A percentile compares a stretch with the other conserved stretches of the same genome.
Evolutionary conservation across 2,113 vertebrate genomes (phyloP).

Genomic region (Corvus moneduloides): DNA sequence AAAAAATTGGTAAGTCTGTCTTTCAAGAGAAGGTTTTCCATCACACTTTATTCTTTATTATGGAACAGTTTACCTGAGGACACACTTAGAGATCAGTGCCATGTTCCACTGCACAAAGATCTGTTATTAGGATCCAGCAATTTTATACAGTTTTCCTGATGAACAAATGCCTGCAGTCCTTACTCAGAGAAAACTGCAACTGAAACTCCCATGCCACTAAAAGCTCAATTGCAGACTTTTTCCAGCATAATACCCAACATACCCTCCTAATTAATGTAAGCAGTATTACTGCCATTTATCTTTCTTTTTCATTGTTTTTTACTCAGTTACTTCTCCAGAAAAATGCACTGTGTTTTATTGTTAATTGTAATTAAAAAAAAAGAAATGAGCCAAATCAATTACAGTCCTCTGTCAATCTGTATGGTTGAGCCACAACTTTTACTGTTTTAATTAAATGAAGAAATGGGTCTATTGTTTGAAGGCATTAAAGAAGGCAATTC

Average conservation of each 20-base stretch:
- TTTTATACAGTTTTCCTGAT: slow-evolving; percentile 12
- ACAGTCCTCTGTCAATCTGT: slow-evolving; percentile 45
- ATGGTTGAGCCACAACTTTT: slow-evolving; percentile 63
- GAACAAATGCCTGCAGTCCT: background rate
- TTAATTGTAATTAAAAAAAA: slow-evolving; percentile 48
- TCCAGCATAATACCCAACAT: slow-evolving; percentile 18
- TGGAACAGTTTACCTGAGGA: background rate
- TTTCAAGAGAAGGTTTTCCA: background rate
- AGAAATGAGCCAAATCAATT: slow-evolving; percentile 72
- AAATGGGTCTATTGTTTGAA: slow-evolving; percentile 71
- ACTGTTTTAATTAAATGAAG: slow-evolving; percentile 80
- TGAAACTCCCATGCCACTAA: background rate
- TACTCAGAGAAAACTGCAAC: background rate
- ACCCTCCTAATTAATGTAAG: slow-evolving; percentile 38
- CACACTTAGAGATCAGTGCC: background rate
- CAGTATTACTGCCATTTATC: slow-evolving; percentile 28
- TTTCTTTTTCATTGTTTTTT: slow-evolving; percentile 53
- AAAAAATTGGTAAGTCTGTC: background rate
- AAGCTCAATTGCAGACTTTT: background rate
- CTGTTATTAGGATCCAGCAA: background rate
- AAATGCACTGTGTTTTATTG: slow-evolving; percentile 48
- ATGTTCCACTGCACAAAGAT: background rate
- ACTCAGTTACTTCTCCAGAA: slow-evolving; percentile 41
- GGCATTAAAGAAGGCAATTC: slow-evolving; percentile 68
- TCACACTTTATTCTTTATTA: background rate